These are phyloP conservation scores for Cololabis saira DNA, from an alignment of 2,113 vertebrate genomes.

Conservation along the genomic window DNA sequence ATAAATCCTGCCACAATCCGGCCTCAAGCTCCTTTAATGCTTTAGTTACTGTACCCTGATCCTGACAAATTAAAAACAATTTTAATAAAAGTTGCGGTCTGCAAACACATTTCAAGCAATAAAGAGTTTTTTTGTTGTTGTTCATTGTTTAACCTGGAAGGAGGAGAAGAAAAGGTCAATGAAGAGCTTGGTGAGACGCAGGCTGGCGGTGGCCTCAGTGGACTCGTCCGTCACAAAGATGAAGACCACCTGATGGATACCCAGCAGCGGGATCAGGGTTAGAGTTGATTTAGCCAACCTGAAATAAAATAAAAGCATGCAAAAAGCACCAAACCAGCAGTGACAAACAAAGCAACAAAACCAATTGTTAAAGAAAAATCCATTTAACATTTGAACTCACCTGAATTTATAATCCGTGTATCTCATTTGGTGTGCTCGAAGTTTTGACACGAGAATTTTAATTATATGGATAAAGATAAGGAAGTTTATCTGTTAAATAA, in stretches of 20 bases:
- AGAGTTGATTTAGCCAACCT: slow-evolving; percentile 94
- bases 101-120: too few relatives aligned
- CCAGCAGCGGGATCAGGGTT: slow-evolving; percentile 94
- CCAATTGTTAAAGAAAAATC: not conserved
- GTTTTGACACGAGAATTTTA: slow-evolving; percentile 91
- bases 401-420: slow-evolving; percentile 95
- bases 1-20: too few relatives aligned
- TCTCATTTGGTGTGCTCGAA: slow-evolving; percentile 92
- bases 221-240: slow-evolving; percentile 92
- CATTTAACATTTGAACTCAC: slow-evolving; percentile 53
- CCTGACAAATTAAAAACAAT: too few relatives aligned
- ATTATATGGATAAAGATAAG: slow-evolving; percentile 93
- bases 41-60: too few relatives aligned
- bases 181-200: slow-evolving; percentile 93
- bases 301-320: not conserved
- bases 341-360: not conserved
- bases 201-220: slow-evolving; percentile 81
- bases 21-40: too few relatives aligned
- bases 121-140: not conserved
- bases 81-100: too few relatives aligned
- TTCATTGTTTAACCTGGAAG: slow-evolving; percentile 86
- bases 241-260: slow-evolving; percentile 92
- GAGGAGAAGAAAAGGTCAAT: slow-evolving; percentile 94
- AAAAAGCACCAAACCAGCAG: not conserved
- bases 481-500: slow-evolving; percentile 89